Evolutionary conservation across 37 sponge, comb jelly and placozoan genomes (phyloP), one percentile per base, ranked within the genome.

Genomic region (Axinella damicornis): DNA sequence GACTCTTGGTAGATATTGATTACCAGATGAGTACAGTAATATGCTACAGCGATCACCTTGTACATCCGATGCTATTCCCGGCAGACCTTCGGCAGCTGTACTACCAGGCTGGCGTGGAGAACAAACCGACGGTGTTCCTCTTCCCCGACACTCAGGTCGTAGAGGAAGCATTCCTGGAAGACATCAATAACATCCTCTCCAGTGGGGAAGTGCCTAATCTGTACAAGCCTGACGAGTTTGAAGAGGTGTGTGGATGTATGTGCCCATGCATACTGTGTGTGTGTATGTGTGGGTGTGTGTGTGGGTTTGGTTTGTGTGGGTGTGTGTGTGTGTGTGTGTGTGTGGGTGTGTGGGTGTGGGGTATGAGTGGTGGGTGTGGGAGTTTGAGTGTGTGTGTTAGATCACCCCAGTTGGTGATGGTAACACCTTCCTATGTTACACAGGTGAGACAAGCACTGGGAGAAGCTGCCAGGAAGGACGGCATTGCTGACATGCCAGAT

Each of bases 171-270:
- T 99, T 99, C 80, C 90, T 99, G 65, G 99, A 99, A 70, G 97
- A 99, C 76, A 99, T 99, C 77, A 97, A 96, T 83, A 99, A 99
- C 74, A 97, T 99, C 54, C 92, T 99, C 58, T 93, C 94, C 52
- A 91, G 93, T 52, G 99, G 99, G 36, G 99, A 99, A 75, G 99
- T 99, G 53, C 99, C 99, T 57, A 99, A 99, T 62, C 90, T 99
- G 46, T 99, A 99, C 87, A 94, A 91, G 34, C 95, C 96, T 59
- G 99, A 99, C 17, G 99, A 99, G 27, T 99, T 99, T 81, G 99
- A 99, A 73, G 97, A 96, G 85, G 99, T 96, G 18, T 76, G 78
- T n/a, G n/a, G 40, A 16, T n/a, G n/a, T 46, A 9, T 46, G 46
- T 46, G 46, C 9, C 46, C 46, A 46, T 46, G 46, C 9, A 46